Evolutionary conservation across 2,797 vertebrate genomes (phyloP), one percentile per base, ranked within the genome.

Genomic region (Anabas testudineus): DNA sequence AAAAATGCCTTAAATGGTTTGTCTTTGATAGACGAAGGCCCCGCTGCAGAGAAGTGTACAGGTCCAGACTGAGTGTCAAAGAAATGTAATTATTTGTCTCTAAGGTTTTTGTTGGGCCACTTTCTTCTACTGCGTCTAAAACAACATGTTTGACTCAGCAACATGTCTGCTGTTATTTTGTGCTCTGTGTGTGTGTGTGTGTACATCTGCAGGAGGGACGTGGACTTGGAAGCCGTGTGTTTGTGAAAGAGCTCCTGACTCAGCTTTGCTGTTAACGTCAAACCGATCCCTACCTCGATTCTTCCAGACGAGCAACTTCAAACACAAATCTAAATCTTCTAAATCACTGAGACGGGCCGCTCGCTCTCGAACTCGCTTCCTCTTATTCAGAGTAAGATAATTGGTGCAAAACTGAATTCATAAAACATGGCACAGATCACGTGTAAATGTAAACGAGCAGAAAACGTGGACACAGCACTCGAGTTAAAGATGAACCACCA

Each of bases 321-420:
- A 90, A 93, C 80, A 83, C 74, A 79, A 85, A 86, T 70, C 57
- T 56, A 83, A 85, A 87, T 84, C 83, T 82, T 64, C 69, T 78
- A 73, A 84, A 84, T 87, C 71, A 75, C 81, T 37, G 42, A 73
- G 82, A 84, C 80, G 67, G 71, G 64, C 71, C 34, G 42, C 67
- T 71, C 15, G 56, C 76, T 87, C 85, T 91, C 78, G 86, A 84
- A 39, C 49, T 74, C 67, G 66, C 34, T 41, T 47, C 59, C 58
- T 43, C 45, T 26, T 45, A 71, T 51, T 52, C 24, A 36, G 46
- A 55, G 34, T 32, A 64, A 77, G 81, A 59, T 45, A 49, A 64
- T 9, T 48, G 43, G 30, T 57, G 51, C 74, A 73, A 53, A 76
- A 52, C 12, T 12, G 39, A 14, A 60, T n/a, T 12, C 3, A 36